phyloP scores from a whole-genome alignment of 2,888 invertebrate genomes.

The Notodonta dromedarius region DNA sequence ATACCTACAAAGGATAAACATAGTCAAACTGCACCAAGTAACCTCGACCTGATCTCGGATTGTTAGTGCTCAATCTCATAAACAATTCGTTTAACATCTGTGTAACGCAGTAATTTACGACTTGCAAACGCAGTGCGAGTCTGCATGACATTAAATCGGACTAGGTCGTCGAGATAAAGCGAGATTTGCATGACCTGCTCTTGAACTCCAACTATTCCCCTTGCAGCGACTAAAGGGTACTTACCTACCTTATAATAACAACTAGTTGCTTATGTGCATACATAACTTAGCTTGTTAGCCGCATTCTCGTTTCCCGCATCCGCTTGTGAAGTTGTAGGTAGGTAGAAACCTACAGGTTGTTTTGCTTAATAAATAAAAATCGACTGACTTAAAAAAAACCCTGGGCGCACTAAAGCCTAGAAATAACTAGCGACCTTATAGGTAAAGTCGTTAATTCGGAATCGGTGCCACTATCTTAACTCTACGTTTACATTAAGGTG shows the following conservation, averaged over 20 bases:
- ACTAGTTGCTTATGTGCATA: background rate
- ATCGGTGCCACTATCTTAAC: too few species aligned
- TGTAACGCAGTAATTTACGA: conserved; percentile 24
- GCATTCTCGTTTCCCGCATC: background rate
- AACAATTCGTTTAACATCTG: conserved; percentile 37
- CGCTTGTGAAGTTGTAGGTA: background rate
- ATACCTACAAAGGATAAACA: too few species aligned
- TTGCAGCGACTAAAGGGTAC: conserved; percentile 9
- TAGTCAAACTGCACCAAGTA: conserved; percentile 8
- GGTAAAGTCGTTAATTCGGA: too few species aligned
- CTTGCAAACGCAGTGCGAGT: conserved; percentile 40
- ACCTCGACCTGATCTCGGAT: conserved; percentile 35
- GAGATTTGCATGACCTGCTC: conserved; percentile 52
- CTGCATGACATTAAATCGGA: conserved; percentile 63
- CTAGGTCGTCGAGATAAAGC: conserved; percentile 63
- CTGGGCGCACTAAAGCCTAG: too few species aligned
- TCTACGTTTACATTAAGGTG: too few species aligned
- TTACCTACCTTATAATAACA: background rate
- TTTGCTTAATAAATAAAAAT: too few species aligned
- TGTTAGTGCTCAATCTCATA: conserved; percentile 30
- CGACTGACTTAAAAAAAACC: too few species aligned
- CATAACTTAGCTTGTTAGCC: background rate
- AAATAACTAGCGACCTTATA: too few species aligned
- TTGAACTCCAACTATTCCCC: conserved; percentile 43
- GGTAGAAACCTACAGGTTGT: too few species aligned